These are phyloP conservation scores for Andrena hattorfiana DNA, from an alignment of 2,888 invertebrate genomes.

Conservation along the genomic window DNA sequence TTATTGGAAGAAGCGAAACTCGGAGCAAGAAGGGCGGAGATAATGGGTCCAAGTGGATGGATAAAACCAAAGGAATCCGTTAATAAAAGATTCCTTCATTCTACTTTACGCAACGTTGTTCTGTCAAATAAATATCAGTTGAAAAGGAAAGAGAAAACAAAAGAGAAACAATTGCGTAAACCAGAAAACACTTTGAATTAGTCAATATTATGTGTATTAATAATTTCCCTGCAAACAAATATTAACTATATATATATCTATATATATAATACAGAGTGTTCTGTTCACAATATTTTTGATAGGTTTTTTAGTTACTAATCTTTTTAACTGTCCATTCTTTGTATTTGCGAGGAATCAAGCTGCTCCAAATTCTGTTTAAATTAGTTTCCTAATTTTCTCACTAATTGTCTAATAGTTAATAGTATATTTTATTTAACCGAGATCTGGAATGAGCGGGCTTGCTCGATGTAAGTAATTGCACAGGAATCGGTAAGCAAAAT, in stretches of 20 bases:
- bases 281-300: neutral
- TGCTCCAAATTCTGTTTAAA: neutral
- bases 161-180: slow-evolving; percentile 50
- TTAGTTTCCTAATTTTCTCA: neutral
- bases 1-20: slow-evolving; percentile 82
- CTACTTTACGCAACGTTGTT: slow-evolving; percentile 81
- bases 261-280: neutral
- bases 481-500: neutral
- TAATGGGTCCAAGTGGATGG: slow-evolving; percentile 84
- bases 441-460: neutral
- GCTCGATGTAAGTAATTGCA: neutral
- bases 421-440: neutral
- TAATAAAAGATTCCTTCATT: slow-evolving; percentile 83
- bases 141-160: slow-evolving; percentile 56
- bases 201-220: neutral
- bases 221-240: neutral
- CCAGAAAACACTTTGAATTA: slow-evolving; percentile 43
- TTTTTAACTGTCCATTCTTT: neutral
- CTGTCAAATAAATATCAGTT: slow-evolving; percentile 77
- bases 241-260: neutral
- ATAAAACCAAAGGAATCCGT: slow-evolving; percentile 82
- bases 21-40: slow-evolving; percentile 81
- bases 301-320: neutral
- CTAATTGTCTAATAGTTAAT: neutral
- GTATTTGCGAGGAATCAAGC: neutral